Base-by-base conservation (phyloP, 2,888 invertebrate species). In the Oegoconia quadripuncta region DNA sequence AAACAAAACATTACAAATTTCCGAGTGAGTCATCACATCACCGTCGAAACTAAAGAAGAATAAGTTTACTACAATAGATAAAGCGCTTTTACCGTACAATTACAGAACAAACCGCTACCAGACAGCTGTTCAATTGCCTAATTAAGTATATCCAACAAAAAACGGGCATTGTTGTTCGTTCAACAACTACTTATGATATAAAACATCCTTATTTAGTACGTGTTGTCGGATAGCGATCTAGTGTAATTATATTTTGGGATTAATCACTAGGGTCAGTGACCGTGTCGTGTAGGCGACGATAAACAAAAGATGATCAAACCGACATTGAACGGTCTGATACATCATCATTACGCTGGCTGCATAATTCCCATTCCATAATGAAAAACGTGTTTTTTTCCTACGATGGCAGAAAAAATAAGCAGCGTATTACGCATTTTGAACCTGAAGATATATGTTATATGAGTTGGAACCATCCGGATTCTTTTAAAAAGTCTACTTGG, bases 191-290 rank as follows among this genome's bases (percentile, higher is more conserved):
- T 43, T 52, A 56, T 55, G 55, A 66, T 70, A 73, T 72, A 72
- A 71, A 75, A 74, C 79, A 76, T 76, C 71, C 74, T 74, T 71
- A 67, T 70, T 72, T 70, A 58, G 63, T 65, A 56, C 55, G 46
- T 54, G 50, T 45, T 48, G 44, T 44, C 42, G 46, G 81, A 83
- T 83, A 74, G 59, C 43, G 48, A 83, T 83, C 80, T 66, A 18
- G 41, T 45, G 62, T 76, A 80, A 82, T 83, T 81, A 78, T 65
- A 65, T 69, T 68, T 66, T 68, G 55, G 67, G 69, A 68, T 71
- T 70, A 72, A 54, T 50, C 32, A 29, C 40, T 39, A 48, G 52
- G 70, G 50, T 69, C 62, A 59, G n/a, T 52, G 62, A 60, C 65
- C 66, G 49, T 46, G 39, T 39, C 42, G 39, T 45, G 44, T 14